Percentiles rank a stretch among this genome's conserved stretches.
These are phyloP conservation scores for Nasua narica DNA, from an alignment of 2,797 vertebrate genomes.

Conservation along the genomic window DNA sequence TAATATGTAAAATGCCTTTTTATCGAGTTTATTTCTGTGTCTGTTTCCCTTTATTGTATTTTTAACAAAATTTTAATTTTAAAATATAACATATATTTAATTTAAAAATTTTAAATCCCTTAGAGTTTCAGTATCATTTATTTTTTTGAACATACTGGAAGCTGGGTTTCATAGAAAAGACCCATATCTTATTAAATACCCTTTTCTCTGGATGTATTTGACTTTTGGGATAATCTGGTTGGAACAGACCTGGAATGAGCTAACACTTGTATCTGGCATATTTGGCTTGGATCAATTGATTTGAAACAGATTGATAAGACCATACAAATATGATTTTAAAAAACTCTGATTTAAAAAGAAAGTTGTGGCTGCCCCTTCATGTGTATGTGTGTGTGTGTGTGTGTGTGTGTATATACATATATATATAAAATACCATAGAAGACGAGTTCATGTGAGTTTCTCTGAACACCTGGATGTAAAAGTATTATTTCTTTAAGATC, in stretches of 20 bases:
- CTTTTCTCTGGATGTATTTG: not conserved
- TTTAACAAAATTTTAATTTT: not conserved
- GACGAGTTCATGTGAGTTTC: not conserved
- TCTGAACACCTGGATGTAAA: not conserved
- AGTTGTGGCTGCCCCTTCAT: not conserved
- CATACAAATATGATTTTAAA: not conserved
- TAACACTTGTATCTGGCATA: not conserved
- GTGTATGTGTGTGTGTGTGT: rapidly evolving
- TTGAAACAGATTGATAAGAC: not conserved
- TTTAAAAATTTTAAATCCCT: not conserved
- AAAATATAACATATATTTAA: not conserved
- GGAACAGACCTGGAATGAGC: not conserved
- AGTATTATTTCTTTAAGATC: not conserved
- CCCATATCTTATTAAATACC: not conserved
- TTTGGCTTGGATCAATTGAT: not conserved
- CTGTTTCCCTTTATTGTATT: not conserved
- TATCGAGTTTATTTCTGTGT: not conserved
- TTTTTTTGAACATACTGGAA: not conserved
- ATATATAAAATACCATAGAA: not conserved
- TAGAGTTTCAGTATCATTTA: not conserved
- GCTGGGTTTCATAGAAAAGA: not conserved
- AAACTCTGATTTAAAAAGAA: not conserved
- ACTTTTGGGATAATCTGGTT: not conserved
- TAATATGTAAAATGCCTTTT: not conserved
- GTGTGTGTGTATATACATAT: too few relatives aligned